These are phyloP conservation scores for Eurystomus glaucurus DNA, from an alignment of 2,797 vertebrate genomes.

Conservation along the genomic window DNA sequence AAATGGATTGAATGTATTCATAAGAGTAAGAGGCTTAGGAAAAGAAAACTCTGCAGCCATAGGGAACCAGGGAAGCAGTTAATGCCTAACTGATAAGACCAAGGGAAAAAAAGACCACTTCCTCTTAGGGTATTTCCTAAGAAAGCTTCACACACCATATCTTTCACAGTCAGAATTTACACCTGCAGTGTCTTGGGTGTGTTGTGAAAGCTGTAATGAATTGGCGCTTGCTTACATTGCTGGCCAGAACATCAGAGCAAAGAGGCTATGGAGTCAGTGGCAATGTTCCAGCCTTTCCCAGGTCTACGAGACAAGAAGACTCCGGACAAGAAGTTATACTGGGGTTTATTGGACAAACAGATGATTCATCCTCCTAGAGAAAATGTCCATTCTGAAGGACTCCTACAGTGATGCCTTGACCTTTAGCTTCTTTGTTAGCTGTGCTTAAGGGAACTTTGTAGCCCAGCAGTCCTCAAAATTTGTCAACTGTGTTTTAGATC, in stretches of 20 bases:
- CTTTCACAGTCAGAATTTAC: background rate
- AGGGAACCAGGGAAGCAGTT: background rate
- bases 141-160: background rate
- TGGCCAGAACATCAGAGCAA: background rate
- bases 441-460: background rate
- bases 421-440: background rate
- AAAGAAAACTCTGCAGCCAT: background rate
- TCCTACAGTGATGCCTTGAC: background rate
- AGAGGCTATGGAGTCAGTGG: background rate
- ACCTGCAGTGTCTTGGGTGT: background rate
- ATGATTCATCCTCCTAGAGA: background rate
- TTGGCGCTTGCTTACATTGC: background rate
- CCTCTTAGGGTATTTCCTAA: background rate
- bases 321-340: background rate
- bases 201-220: background rate
- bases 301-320: background rate
- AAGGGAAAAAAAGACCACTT: background rate
- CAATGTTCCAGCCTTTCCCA: background rate
- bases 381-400: background rate
- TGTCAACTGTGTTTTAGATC: background rate
- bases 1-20: background rate
- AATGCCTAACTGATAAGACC: background rate
- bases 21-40: background rate
- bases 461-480: background rate
- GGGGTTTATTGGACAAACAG: background rate